phyloP scores from a whole-genome alignment of 2,888 invertebrate species.

The Lycaena phlaeas region DNA sequence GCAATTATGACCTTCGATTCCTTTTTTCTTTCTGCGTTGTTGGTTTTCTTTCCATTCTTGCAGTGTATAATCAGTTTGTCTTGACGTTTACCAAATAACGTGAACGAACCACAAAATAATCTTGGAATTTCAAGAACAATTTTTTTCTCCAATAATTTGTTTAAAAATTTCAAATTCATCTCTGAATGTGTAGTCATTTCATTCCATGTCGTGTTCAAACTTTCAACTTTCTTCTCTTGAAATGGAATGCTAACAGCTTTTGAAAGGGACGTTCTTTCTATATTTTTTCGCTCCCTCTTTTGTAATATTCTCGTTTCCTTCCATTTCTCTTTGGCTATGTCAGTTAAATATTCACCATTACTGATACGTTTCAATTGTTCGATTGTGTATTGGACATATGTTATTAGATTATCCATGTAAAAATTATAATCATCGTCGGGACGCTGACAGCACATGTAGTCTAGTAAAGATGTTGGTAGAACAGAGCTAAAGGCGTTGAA shows the following conservation, averaged over 20 bases:
- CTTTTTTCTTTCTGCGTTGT: slow-evolving; percentile 14
- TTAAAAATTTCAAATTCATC: slow-evolving; percentile 48
- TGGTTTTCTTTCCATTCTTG: slow-evolving; percentile 26
- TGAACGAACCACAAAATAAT: slow-evolving; percentile 41
- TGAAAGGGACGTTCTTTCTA: slow-evolving; percentile 31
- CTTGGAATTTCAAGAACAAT: slow-evolving; percentile 52
- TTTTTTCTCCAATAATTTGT: slow-evolving; percentile 53
- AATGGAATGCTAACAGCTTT: slow-evolving; percentile 45
- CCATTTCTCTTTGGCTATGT: slow-evolving; percentile 58
- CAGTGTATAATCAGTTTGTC: slow-evolving; percentile 47
- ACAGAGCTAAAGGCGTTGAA: slow-evolving; percentile 30
- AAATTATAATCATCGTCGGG: slow-evolving; percentile 54
- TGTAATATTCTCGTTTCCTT: slow-evolving; percentile 27
- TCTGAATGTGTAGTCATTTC: slow-evolving; percentile 51
- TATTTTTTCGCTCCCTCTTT: slow-evolving; percentile 6
- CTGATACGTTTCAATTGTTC: slow-evolving; percentile 62
- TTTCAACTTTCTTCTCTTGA: slow-evolving; percentile 35
- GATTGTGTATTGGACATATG: slow-evolving; percentile 51
- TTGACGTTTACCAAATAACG: slow-evolving; percentile 36
- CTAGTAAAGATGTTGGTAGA: slow-evolving; percentile 45
- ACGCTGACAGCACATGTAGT: slow-evolving; percentile 52
- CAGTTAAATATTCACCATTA: slow-evolving; percentile 60
- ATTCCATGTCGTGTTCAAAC: slow-evolving; percentile 35
- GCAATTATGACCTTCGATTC: slow-evolving; percentile 28
- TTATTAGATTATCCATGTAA: slow-evolving; percentile 58